These are phyloP conservation scores for Lepilemur ruficaudatus DNA, from an alignment of 2,797 vertebrate species.

Conservation along the genomic window DNA sequence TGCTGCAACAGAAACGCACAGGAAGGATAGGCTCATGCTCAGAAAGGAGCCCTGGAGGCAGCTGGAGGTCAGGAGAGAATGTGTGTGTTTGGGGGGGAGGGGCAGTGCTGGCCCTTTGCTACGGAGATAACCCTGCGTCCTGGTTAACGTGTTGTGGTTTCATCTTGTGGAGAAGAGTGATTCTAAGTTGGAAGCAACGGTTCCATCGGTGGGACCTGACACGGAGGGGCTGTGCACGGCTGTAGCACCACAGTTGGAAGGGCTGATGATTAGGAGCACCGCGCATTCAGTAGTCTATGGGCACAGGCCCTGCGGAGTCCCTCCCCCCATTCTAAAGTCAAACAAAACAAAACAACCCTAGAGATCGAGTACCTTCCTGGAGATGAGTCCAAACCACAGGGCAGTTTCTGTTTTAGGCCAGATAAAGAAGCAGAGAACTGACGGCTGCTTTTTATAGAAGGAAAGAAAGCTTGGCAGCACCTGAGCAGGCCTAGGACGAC, in stretches of 20 bases:
- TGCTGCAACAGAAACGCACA: accelerated
- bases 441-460: neutral
- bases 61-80: neutral
- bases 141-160: accelerated
- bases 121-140: accelerated
- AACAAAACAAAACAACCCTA: neutral
- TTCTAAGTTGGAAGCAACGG: neutral
- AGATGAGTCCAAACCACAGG: neutral
- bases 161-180: neutral
- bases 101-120: neutral
- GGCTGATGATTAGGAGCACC: no score
- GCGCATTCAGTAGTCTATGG: accelerated
- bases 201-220: accelerated
- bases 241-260: neutral
- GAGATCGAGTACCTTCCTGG: neutral
- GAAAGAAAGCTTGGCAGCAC: neutral
- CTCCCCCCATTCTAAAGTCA: neutral
- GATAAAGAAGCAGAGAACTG: neutral
- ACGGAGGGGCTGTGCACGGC: accelerated
- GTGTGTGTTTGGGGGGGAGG: no score
- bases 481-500: no score
- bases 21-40: neutral
- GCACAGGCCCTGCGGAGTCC: neutral
- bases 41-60: neutral
- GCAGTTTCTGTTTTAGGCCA: neutral